These are phyloP conservation scores for Mesorhabditis belari DNA, from an alignment of 2,888 invertebrate species.

Conservation along the genomic window DNA sequence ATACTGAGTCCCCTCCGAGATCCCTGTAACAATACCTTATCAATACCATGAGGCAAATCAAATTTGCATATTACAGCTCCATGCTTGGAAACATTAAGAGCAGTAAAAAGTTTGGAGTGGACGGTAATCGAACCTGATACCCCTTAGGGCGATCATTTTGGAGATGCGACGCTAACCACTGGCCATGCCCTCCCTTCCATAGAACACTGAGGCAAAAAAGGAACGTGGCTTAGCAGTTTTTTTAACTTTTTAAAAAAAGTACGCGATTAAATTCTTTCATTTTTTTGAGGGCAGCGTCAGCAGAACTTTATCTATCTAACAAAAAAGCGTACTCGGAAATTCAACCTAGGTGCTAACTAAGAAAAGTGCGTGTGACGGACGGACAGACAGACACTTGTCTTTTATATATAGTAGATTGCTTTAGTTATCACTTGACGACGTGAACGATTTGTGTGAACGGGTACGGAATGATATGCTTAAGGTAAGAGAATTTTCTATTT, in stretches of 20 bases:
- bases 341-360: neutral
- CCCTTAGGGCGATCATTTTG: too few relatives aligned
- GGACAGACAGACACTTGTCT: too few relatives aligned
- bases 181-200: too few relatives aligned
- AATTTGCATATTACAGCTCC: too few relatives aligned
- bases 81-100: too few relatives aligned
- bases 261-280: neutral
- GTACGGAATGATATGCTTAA: conserved; percentile 26
- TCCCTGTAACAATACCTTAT: neutral
- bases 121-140: too few relatives aligned
- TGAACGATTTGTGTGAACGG: conserved; percentile 23
- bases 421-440: conserved; percentile 32
- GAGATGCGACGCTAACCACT: too few relatives aligned
- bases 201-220: too few relatives aligned
- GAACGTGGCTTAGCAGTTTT: too few relatives aligned
- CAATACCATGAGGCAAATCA: conserved; percentile 2
- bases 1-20: neutral
- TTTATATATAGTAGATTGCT: too few relatives aligned
- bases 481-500: conserved; percentile 6
- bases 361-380: neutral
- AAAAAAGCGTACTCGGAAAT: neutral
- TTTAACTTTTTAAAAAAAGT: too few relatives aligned
- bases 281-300: neutral
- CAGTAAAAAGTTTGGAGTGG: too few relatives aligned
- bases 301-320: neutral